These are phyloP conservation scores for Plagodis pulveraria DNA, from an alignment of 2,888 invertebrate genomes.

Conservation along the genomic window DNA sequence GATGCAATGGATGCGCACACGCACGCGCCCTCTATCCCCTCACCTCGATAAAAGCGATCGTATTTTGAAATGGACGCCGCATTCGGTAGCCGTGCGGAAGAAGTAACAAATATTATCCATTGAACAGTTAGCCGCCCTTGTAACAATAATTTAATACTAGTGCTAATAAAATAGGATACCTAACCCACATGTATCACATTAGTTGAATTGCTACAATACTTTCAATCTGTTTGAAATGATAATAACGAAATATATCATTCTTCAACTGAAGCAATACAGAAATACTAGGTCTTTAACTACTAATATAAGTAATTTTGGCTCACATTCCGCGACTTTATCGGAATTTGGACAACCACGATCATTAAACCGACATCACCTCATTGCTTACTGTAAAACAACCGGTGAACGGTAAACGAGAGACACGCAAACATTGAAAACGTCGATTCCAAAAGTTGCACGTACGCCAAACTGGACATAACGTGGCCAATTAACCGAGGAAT, in stretches of 20 bases:
- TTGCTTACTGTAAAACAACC: constrained; percentile 55
- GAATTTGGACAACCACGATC: constrained; percentile 42
- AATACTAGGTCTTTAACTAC: neutral
- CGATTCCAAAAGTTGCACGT: constrained; percentile 60
- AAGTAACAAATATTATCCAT: constrained; percentile 67
- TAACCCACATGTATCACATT: too few relatives aligned
- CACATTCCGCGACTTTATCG: constrained; percentile 21
- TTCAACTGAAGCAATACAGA: neutral
- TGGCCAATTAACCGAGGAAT: constrained; percentile 72
- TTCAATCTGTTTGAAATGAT: too few relatives aligned
- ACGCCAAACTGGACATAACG: constrained; percentile 60
- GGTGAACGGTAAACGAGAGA: constrained; percentile 55
- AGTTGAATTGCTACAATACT: too few relatives aligned
- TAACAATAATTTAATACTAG: too few relatives aligned
- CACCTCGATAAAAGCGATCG: constrained; percentile 75
- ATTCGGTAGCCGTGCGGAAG: constrained; percentile 76
- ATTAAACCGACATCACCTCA: constrained; percentile 53
- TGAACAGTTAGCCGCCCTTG: constrained; percentile 40
- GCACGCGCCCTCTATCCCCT: constrained; percentile 77
- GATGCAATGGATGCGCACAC: constrained; percentile 78
- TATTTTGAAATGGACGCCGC: constrained; percentile 75
- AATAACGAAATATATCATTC: neutral
- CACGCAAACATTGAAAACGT: constrained; percentile 58
- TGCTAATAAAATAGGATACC: too few relatives aligned
- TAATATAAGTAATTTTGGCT: constrained; percentile 1